Conservation (phyloP, 1,140 invertebrate species). For the Nixonia krombeini region DNA sequence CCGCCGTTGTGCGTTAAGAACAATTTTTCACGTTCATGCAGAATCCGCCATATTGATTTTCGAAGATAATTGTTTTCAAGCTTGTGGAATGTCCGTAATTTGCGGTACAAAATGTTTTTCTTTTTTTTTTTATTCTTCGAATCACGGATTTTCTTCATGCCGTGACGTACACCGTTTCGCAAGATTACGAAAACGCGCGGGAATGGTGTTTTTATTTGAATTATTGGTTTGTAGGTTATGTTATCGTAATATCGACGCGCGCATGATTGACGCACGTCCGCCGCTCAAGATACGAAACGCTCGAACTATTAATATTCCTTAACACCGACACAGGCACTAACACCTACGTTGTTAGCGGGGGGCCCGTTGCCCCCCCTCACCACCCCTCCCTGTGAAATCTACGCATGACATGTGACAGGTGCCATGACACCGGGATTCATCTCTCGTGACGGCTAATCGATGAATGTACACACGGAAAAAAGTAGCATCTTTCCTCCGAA, state of each 20-base stretch:
- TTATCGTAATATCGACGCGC: too few relatives aligned
- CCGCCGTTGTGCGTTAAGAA: background rate
- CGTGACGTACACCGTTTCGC: too few relatives aligned
- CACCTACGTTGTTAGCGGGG: constrained; percentile 61
- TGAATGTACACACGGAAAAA: constrained; percentile 27
- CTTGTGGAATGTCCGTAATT: too few relatives aligned
- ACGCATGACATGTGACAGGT: constrained; percentile 57
- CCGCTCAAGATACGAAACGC: constrained; percentile 41
- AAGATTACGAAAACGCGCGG: too few relatives aligned
- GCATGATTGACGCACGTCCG: constrained; percentile 44
- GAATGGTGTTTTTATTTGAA: too few relatives aligned
- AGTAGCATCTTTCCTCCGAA: constrained; percentile 8
- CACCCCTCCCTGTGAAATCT: constrained; percentile 42
- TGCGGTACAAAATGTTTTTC: too few relatives aligned
- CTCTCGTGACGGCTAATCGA: constrained; percentile 49
- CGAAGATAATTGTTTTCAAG: too few relatives aligned
- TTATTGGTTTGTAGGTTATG: too few relatives aligned
- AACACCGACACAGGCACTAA: constrained; percentile 33
- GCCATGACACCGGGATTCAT: constrained; percentile 42
- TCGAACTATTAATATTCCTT: constrained; percentile 57
- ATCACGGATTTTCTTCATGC: too few relatives aligned
- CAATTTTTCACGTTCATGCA: too few relatives aligned
- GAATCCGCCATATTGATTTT: too few relatives aligned
- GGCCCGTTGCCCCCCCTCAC: constrained; percentile 28
- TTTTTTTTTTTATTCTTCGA: too few relatives aligned